These are phyloP conservation scores for Criorhina ranunculi DNA, from an alignment of 2,888 invertebrate genomes.

Conservation along the genomic window DNA sequence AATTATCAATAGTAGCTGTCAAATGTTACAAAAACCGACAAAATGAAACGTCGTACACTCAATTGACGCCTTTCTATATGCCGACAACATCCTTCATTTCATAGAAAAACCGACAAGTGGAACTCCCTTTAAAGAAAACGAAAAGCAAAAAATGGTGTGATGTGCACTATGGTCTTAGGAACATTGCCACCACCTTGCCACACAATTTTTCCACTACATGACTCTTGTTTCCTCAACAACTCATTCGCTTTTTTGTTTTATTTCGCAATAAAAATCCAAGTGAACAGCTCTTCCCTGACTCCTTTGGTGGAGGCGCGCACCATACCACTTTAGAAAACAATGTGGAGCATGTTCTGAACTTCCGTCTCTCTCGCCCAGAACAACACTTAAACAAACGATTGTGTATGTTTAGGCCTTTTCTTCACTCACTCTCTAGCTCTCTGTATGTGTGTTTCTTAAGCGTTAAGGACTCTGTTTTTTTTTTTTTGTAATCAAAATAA, in stretches of 20 bases:
- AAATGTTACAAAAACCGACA: no score
- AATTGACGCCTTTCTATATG: neutral
- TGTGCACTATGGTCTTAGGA: slow-evolving; percentile 23
- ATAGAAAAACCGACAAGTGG: slow-evolving; percentile 1
- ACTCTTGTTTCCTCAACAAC: slow-evolving; percentile 23
- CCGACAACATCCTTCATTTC: neutral
- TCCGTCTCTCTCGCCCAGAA: slow-evolving; percentile 1
- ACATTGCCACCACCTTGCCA: slow-evolving; percentile 8
- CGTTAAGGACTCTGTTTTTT: slow-evolving; percentile 30
- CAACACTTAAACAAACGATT: slow-evolving; percentile 31
- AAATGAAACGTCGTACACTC: no score
- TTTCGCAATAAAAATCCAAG: slow-evolving; percentile 26
- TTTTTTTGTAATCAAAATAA: slow-evolving; percentile 59
- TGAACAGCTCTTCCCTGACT: slow-evolving; percentile 17
- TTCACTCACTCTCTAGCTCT: neutral
- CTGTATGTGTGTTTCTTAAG: slow-evolving; percentile 22
- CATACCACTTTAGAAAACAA: slow-evolving; percentile 27
- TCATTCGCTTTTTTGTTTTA: slow-evolving; percentile 51
- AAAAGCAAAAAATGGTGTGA: slow-evolving; percentile 24
- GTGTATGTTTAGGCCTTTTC: slow-evolving; percentile 14
- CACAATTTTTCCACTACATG: slow-evolving; percentile 3
- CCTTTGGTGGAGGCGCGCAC: neutral
- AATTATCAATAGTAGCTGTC: no score
- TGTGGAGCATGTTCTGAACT: slow-evolving; percentile 10
- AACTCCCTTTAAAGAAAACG: neutral